phyloP scores from a whole-genome alignment of 2,888 invertebrate species.

The Phasia obesa region DNA sequence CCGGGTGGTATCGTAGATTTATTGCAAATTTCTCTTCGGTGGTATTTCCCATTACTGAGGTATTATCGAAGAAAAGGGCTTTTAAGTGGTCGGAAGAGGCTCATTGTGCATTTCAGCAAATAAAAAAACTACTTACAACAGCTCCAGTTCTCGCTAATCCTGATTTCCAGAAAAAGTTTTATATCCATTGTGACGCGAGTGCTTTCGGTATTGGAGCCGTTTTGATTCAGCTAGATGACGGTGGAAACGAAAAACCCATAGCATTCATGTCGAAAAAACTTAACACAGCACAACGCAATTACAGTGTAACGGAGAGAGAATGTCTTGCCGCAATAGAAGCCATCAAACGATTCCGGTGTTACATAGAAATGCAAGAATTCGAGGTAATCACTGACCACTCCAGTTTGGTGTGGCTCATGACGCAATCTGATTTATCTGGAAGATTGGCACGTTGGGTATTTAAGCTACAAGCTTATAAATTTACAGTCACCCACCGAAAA shows the following conservation, averaged over 20 bases:
- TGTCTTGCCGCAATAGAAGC: too few species aligned
- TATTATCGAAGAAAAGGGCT: background rate
- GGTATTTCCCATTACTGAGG: background rate
- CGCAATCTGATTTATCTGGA: constrained; percentile 17
- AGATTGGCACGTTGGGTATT: constrained; percentile 41
- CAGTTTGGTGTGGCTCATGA: constrained; percentile 39
- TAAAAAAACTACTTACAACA: background rate
- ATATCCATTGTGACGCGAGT: constrained; percentile 14
- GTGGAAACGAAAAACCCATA: background rate
- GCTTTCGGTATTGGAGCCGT: constrained; percentile 12
- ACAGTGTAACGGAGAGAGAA: constrained; percentile 37
- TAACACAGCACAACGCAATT: constrained; percentile 16
- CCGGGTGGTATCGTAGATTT: background rate
- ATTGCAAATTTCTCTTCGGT: background rate
- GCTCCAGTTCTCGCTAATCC: constrained; percentile 1
- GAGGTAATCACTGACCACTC: constrained; percentile 37
- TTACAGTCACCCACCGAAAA: background rate
- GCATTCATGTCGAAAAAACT: constrained; percentile 39
- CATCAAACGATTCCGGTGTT: too few species aligned
- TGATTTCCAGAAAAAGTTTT: constrained; percentile 34
- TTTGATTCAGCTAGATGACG: background rate
- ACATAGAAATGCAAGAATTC: constrained; percentile 11
- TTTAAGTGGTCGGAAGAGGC: background rate
- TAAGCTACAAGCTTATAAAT: constrained; percentile 32
- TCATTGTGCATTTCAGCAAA: background rate